phyloP scores from a whole-genome alignment of 37 sponge, comb jelly and placozoan species.

The Trichoplax adhaerens region DNA sequence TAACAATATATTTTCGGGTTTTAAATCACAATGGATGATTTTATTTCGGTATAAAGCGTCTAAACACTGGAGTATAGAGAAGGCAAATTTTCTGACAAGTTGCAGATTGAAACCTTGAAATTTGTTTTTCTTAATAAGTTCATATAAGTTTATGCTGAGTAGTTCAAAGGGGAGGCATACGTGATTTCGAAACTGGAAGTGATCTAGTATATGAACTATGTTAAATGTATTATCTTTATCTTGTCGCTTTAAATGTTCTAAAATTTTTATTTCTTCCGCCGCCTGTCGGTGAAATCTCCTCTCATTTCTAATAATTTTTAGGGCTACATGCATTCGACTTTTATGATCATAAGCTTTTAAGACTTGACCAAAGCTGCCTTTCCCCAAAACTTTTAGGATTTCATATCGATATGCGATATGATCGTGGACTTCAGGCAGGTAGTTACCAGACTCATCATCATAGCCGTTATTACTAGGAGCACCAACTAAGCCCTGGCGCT shows the following conservation, averaged over 20 bases:
- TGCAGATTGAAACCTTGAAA: conserved; percentile 94
- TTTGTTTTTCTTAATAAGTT: conserved; percentile 98
- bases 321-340: conserved; percentile 69
- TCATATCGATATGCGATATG: conserved; percentile 92
- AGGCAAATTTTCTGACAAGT: conserved; percentile 92
- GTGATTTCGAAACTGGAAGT: conserved; percentile 86
- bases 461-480: conserved; percentile 72
- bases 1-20: conserved; percentile 90
- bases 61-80: conserved; percentile 89
- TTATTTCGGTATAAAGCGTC: conserved; percentile 76
- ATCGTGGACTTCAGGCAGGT: conserved; percentile 69
- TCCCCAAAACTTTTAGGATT: conserved; percentile 79
- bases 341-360: conserved; percentile 91
- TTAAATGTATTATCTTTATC: conserved; percentile 79
- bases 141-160: conserved; percentile 94
- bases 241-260: conserved; percentile 81
- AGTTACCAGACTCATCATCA: conserved; percentile 82
- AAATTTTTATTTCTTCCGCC: conserved; percentile 70
- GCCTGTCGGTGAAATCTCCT: conserved; percentile 94
- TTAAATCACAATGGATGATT: conserved; percentile 98
- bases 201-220: conserved; percentile 84
- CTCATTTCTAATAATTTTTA: conserved; percentile 92
- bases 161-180: conserved; percentile 96
- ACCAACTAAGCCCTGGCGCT: conserved; percentile 65
- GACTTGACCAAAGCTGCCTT: conserved; percentile 98